Conservation (phyloP, 1,140 invertebrate genomes). For the Drosophila fuyamai region DNA sequence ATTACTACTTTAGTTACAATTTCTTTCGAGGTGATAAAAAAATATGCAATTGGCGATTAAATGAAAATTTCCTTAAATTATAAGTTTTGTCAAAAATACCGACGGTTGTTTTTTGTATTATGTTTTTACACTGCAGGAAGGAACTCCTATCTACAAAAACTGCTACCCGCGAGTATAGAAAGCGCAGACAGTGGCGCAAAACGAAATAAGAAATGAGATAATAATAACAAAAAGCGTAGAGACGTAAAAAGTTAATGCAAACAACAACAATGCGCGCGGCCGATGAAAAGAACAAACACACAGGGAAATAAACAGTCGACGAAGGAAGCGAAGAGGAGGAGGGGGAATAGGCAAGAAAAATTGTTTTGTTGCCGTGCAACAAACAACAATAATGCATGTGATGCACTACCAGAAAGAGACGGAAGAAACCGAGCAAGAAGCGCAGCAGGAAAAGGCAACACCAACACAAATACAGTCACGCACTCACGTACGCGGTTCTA, state of each 20-base stretch:
- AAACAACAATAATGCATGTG: constrained; percentile 72
- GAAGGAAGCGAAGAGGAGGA: constrained; percentile 29
- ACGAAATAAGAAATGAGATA: constrained; percentile 75
- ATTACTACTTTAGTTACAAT: too few relatives aligned
- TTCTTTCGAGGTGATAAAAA: too few relatives aligned
- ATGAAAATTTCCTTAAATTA: too few relatives aligned
- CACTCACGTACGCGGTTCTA: constrained; percentile 78
- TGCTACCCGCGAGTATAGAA: constrained; percentile 43
- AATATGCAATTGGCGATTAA: too few relatives aligned
- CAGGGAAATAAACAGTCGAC: constrained; percentile 21
- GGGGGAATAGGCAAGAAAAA: constrained; percentile 38
- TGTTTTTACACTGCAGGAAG: neutral
- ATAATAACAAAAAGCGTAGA: constrained; percentile 75
- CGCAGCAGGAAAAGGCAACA: constrained; percentile 72
- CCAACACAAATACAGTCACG: constrained; percentile 54
- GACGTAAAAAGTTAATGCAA: constrained; percentile 58
- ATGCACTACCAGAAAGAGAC: constrained; percentile 49
- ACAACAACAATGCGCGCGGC: constrained; percentile 61
- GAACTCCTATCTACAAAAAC: neutral
- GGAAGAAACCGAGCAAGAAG: constrained; percentile 40
- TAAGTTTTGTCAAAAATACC: neutral
- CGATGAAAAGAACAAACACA: constrained; percentile 67
- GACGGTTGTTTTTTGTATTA: neutral
- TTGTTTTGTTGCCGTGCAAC: constrained; percentile 54
- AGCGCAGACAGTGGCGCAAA: constrained; percentile 31